A percentile compares a stretch with the other conserved stretches of the same genome.
phyloP scores from a whole-genome alignment of 2,888 invertebrate species.

The Pristionchus entomophagus region DNA sequence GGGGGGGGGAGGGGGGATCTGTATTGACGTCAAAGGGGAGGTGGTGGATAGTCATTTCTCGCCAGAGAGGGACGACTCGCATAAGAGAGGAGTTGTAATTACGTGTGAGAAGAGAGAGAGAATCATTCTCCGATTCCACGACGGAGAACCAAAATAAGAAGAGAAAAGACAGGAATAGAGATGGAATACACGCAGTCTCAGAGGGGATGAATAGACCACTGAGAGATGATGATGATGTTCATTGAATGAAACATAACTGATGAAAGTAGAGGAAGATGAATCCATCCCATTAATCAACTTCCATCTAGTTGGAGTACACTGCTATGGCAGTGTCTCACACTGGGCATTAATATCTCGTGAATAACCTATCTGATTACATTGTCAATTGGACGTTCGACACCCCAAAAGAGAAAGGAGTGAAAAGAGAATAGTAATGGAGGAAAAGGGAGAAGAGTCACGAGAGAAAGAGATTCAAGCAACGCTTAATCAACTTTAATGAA shows the following conservation, averaged over 20 bases:
- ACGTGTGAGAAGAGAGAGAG: conserved; percentile 17
- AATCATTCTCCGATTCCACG: conserved; percentile 11
- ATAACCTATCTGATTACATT: too few species aligned
- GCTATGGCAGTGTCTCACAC: too few species aligned
- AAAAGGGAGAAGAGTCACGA: conserved; percentile 9
- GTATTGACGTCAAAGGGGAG: conserved; percentile 41
- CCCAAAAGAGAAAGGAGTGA: neutral
- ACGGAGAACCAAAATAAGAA: neutral
- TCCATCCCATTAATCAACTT: too few species aligned
- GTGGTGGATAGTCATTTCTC: conserved; percentile 37
- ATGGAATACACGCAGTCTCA: neutral
- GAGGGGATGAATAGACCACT: neutral
- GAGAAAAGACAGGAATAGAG: neutral
- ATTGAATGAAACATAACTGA: neutral
- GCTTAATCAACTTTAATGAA: conserved; percentile 41
- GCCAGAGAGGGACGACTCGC: conserved; percentile 8
- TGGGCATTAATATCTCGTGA: too few species aligned
- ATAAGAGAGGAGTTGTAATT: conserved; percentile 41
- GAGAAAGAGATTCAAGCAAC: conserved; percentile 2
- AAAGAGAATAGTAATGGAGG: neutral
- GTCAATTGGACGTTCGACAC: too few species aligned
- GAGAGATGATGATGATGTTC: neutral
- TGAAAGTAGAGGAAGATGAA: too few species aligned
- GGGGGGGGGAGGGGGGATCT: neutral
- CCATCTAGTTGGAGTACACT: too few species aligned